A percentile compares a stretch with the other conserved stretches of the same genome.
Conservation (phyloP, 2,888 invertebrate genomes). For the Yponomeuta plumbellus region DNA sequence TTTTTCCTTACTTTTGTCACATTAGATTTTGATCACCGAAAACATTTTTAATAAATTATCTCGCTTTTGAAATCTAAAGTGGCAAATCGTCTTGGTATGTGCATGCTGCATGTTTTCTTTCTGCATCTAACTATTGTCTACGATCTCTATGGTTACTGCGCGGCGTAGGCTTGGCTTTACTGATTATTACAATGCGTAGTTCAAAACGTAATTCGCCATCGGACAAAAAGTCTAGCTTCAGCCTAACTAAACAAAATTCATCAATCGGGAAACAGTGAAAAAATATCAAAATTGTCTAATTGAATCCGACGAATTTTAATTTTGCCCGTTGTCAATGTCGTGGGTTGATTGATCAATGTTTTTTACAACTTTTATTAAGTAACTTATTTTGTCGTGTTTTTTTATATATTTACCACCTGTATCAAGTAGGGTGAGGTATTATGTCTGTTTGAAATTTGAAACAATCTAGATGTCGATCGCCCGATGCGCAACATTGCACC, state of each 20-base stretch:
- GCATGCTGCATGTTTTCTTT: constrained; percentile 70
- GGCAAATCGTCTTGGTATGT: constrained; percentile 41
- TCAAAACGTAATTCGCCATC: constrained; percentile 55
- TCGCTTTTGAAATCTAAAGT: constrained; percentile 39
- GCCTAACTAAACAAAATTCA: constrained; percentile 28
- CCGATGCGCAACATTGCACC: constrained; percentile 39
- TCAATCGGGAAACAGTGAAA: not conserved
- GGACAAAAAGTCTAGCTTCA: constrained; percentile 45
- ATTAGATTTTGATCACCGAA: constrained; percentile 36
- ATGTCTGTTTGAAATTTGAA: not conserved
- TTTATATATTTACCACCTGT: constrained; percentile 1
- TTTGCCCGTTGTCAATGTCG: constrained; percentile 62
- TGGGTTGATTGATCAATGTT: constrained; percentile 54
- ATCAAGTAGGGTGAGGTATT: not conserved
- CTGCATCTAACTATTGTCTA: constrained; percentile 70
- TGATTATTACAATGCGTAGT: constrained; percentile 36
- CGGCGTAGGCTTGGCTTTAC: constrained; percentile 74
- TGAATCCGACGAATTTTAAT: constrained; percentile 27
- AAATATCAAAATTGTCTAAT: not conserved
- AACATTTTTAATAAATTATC: not conserved
- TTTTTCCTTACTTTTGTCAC: constrained; percentile 36
- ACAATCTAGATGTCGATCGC: constrained; percentile 58
- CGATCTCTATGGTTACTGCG: constrained; percentile 78
- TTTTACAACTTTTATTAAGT: constrained; percentile 52
- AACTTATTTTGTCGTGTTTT: not conserved